These are phyloP conservation scores for Furcula furcula DNA, from an alignment of 2,888 invertebrate genomes.

Conservation along the genomic window DNA sequence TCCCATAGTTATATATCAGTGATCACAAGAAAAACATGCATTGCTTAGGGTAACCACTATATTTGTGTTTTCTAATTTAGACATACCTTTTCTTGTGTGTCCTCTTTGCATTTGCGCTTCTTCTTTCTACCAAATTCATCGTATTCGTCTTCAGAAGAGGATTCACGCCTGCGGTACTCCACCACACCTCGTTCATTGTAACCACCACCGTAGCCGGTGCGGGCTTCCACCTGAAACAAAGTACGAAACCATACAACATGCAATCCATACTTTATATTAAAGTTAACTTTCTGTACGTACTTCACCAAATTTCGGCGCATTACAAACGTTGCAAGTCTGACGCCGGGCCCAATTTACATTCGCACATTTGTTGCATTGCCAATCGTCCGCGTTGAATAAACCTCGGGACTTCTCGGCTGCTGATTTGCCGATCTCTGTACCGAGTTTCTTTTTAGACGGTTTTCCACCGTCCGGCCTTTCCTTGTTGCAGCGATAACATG, in stretches of 20 bases:
- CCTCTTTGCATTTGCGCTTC: slow-evolving; percentile 78
- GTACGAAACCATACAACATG: slow-evolving; percentile 30
- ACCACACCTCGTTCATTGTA: slow-evolving; percentile 98
- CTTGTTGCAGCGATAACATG: slow-evolving; percentile 96
- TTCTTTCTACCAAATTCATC: slow-evolving; percentile 94
- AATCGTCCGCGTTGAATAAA: slow-evolving; percentile 98
- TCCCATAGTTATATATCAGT: no score
- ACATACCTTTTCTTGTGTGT: slow-evolving; percentile 47
- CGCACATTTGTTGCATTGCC: slow-evolving; percentile 99
- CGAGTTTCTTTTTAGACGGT: slow-evolving; percentile 88
- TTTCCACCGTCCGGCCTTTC: slow-evolving; percentile 73
- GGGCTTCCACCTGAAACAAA: slow-evolving; percentile 86
- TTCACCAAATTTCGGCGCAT: slow-evolving; percentile 98
- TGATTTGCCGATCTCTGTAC: slow-evolving; percentile 98
- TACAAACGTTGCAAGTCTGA: slow-evolving; percentile 98
- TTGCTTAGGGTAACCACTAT: no score
- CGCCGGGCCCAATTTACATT: slow-evolving; percentile 99
- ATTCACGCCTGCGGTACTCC: slow-evolving; percentile 94
- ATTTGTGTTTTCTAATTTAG: no score
- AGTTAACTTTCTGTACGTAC: slow-evolving; percentile 55
- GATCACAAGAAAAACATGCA: no score
- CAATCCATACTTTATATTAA: background rate
- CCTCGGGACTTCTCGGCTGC: slow-evolving; percentile 99
- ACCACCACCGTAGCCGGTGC: slow-evolving; percentile 92
- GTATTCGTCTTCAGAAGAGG: slow-evolving; percentile 96